Conservation (phyloP, 2,888 invertebrate genomes). For the Thera britannica region DNA sequence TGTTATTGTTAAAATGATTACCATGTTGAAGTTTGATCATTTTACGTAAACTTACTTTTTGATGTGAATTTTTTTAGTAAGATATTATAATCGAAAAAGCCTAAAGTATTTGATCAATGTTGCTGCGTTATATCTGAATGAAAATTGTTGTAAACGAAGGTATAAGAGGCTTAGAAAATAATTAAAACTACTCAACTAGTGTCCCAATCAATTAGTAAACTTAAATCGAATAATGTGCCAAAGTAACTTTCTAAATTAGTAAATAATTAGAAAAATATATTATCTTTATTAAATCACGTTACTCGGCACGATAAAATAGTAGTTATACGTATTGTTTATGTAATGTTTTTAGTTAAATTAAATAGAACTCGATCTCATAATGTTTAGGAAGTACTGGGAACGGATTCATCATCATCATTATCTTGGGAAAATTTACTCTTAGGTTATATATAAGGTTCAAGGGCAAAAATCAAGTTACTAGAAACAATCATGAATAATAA, state of each 20-base stretch:
- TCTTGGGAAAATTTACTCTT: no score
- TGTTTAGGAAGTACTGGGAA: conserved; percentile 20
- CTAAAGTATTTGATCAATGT: background rate
- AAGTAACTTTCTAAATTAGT: conserved; percentile 33
- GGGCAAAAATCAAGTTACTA: no score
- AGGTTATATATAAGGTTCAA: no score
- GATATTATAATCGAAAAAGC: background rate
- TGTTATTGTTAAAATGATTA: background rate
- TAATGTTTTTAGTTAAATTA: conserved; percentile 1
- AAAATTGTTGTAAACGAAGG: conserved; percentile 2
- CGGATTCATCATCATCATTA: background rate
- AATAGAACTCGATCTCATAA: conserved; percentile 22
- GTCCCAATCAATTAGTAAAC: conserved; percentile 26
- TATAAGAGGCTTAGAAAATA: conserved; percentile 8
- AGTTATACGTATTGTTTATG: conserved; percentile 6
- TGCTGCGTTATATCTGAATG: background rate
- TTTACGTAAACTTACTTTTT: conserved; percentile 4
- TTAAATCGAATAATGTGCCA: conserved; percentile 32
- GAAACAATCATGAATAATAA: no score
- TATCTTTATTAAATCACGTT: conserved; percentile 15
- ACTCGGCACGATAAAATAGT: conserved; percentile 20
- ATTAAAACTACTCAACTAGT: conserved; percentile 17
- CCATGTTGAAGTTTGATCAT: conserved; percentile 5
- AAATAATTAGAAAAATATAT: conserved; percentile 23
- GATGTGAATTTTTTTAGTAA: background rate